These are phyloP conservation scores for Miichthys miiuy DNA, from an alignment of 2,797 vertebrate genomes.

Conservation along the genomic window DNA sequence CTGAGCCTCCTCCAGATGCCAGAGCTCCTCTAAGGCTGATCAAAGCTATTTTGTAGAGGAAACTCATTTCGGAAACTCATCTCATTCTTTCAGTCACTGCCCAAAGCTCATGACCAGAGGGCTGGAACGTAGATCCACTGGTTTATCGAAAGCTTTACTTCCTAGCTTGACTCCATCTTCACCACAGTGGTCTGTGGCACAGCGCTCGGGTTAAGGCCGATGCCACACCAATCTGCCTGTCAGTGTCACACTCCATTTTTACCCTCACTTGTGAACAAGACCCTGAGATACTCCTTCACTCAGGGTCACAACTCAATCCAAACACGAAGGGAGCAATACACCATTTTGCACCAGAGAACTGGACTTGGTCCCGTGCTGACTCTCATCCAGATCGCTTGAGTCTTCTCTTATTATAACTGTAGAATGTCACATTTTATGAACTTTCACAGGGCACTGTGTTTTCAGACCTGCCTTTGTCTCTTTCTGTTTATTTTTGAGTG, in stretches of 20 bases:
- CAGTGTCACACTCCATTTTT: background rate
- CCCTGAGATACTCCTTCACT: background rate
- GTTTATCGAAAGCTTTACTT: background rate
- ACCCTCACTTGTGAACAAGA: background rate
- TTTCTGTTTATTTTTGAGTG: constrained; percentile 25
- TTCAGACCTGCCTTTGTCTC: background rate
- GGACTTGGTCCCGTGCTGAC: background rate
- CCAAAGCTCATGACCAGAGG: background rate
- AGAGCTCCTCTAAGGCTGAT: background rate
- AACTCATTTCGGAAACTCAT: background rate
- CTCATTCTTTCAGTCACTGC: background rate
- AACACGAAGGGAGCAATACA: background rate
- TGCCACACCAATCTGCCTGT: background rate
- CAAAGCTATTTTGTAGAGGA: background rate
- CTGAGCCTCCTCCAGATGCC: too few species aligned
- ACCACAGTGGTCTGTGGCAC: background rate
- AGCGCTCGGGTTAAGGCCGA: too few species aligned
- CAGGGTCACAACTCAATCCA: background rate
- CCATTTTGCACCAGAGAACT: background rate
- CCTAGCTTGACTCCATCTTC: too few species aligned
- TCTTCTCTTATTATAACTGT: background rate
- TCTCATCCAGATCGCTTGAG: background rate
- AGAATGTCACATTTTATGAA: background rate
- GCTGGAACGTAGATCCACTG: background rate
- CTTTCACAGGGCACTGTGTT: constrained; percentile 1